Conservation (phyloP, 2,888 invertebrate species). For the Chironomus tentans region DNA sequence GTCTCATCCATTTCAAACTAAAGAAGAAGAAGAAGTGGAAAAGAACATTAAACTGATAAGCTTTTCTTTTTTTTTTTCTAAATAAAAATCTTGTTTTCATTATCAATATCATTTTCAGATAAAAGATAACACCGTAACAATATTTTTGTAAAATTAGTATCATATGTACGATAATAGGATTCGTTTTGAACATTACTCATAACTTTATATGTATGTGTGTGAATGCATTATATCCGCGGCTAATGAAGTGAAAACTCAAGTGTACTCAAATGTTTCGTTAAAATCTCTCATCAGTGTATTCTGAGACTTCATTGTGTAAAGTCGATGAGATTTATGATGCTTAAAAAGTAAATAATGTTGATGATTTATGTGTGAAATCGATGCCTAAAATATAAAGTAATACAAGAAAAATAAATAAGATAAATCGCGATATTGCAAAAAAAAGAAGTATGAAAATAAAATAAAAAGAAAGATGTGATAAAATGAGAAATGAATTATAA, state of each 20-base stretch:
- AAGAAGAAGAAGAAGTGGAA: no score
- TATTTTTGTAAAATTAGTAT: not conserved
- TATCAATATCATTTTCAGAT: not conserved
- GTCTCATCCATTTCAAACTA: no score
- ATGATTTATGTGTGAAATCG: not conserved
- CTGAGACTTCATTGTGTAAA: not conserved
- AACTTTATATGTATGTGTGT: not conserved
- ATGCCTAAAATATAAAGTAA: not conserved
- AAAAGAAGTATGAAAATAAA: not conserved
- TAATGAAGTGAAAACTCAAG: not conserved
- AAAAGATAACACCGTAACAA: not conserved
- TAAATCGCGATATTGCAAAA: not conserved
- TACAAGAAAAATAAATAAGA: not conserved
- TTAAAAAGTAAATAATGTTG: not conserved
- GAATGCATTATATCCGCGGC: not conserved
- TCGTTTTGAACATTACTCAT: not conserved
- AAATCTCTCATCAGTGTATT: constrained; percentile 1
- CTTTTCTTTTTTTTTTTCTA: not conserved
- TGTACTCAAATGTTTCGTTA: not conserved
- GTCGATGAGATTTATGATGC: not conserved
- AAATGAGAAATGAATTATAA: not conserved
- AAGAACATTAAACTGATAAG: not conserved
- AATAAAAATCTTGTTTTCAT: not conserved
- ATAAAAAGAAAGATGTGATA: not conserved
- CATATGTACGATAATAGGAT: not conserved